Evolutionary conservation across 2,113 vertebrate species (phyloP), one percentile per base, ranked within the genome.

Genomic region (Toxotes jaculatrix): DNA sequence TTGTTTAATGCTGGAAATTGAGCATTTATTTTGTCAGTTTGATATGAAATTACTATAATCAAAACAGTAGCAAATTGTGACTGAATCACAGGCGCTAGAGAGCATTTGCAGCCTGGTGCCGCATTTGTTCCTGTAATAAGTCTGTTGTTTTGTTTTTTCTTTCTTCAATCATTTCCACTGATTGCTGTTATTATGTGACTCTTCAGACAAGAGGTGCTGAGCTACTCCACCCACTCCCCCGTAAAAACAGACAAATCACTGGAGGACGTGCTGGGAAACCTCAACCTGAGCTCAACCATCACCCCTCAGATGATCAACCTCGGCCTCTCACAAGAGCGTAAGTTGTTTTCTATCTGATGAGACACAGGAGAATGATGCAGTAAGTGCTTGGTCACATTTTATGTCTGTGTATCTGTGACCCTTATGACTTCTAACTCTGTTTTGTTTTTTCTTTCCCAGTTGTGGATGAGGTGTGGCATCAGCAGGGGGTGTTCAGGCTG

Each of bases 381-480:
- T 51, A 40, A 11, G 60, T 49, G 51, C 34, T 19, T 31, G 12
- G n/a, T 38, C 14, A 7, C n/a, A 9, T 5, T 49, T 31, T 36
- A 7, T 8, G 0, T 34, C 4, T 43, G n/a, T 47, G 55, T 2
- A 21, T 10, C 1, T 36, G 0, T 65, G 68, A 47, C 21, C 55
- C 43, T 56, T 0, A 21, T 64, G 43, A 36, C 67, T 45, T 76
- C 53, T 27, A 21, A 56, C 23, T 80, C 23, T 38, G 12, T 64
- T 21, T 27, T 27, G 27, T 27, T 27, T 77, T 38, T 38, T 4
- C 1, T 57, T 67, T 56, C 87, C 53, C 90, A 99, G 98, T 98
- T 88, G 95, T 99, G 89, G 93, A 95, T 60, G 96, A 98, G 94
- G 95, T 99, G 71, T 99, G 98, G 98, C 96, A 96, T 90, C 97